Evolutionary conservation across 2,113 vertebrate species (phyloP), one percentile per base, ranked within the genome.

Genomic region (Dipodomys stephensi): DNA sequence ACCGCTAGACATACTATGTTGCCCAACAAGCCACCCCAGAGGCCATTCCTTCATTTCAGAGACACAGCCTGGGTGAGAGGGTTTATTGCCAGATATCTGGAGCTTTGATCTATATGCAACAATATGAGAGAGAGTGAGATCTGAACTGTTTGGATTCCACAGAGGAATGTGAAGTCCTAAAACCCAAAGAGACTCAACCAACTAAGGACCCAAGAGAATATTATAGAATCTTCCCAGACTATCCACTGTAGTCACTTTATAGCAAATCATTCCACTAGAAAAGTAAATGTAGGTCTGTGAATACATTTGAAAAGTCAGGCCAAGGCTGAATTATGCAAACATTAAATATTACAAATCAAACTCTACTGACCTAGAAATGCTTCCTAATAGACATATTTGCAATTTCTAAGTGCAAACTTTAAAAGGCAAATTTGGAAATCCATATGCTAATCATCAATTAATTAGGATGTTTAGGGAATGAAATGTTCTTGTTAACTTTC

Each of bases 261-360:
- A 87, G 84, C 72, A 89, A 96, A 87, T 84, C 73, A 94, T 96
- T 79, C 71, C 74, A 96, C 92, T 84, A 92, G 44, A 77, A 92
- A 95, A 92, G 84, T 82, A 93, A 91, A 89, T 95, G 81, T 77
- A 94, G n/a, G 35, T 69, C 68, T 92, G 79, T 94, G 86, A 85
- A 94, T 83, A 91, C 79, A 97, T 95, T 97, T 87, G n/a, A 96
- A 94, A 97, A 94, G 79, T 93, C 93, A 93, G 82, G 35, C 90
- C 94, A 93, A 95, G 91, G 84, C 93, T 85, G 77, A 94, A 91
- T 93, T 93, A 74, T 94, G 82, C 87, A 94, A 91, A 95, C 53
- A 92, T 95, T 96, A 96, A 96, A 90, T 94, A 92, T 83, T 85
- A 69, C 91, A 96, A 87, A 96, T 94, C 89, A 96, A 96, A 88